Conservation (phyloP, 2,797 vertebrate genomes). For the Fringilla coelebs region DNA sequence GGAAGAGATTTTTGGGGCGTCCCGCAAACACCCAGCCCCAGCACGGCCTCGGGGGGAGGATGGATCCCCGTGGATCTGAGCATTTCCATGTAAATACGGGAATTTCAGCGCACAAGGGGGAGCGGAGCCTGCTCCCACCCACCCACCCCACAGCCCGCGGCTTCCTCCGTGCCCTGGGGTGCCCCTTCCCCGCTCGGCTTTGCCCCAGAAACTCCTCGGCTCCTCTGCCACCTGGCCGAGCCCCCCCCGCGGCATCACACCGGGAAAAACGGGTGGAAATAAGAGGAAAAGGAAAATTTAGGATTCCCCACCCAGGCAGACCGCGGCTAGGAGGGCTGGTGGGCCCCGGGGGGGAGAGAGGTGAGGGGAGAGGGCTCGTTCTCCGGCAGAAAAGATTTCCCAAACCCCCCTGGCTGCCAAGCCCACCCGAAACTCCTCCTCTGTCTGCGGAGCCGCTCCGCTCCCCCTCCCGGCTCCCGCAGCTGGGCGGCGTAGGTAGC, state of each 20-base stretch:
- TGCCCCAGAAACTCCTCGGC: background rate
- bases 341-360: background rate
- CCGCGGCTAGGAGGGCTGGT: background rate
- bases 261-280: fast-evolving
- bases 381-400: background rate
- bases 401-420: background rate
- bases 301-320: background rate
- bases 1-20: background rate
- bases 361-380: background rate
- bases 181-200: fast-evolving
- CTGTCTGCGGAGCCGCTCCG: background rate
- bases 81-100: fast-evolving
- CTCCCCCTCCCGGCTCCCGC: slow-evolving; percentile 13
- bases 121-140: fast-evolving
- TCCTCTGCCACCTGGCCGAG: background rate
- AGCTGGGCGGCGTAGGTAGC: slow-evolving; percentile 58
- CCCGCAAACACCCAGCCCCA: background rate
- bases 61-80: background rate
- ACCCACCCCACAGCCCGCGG: background rate
- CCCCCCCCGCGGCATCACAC: fast-evolving
- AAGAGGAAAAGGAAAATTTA: background rate
- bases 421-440: background rate
- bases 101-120: fast-evolving
- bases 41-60: background rate
- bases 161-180: background rate